Percentiles rank a stretch among this genome's conserved stretches.
Conservation (phyloP, 2,888 invertebrate species). For the Carcina quercana region DNA sequence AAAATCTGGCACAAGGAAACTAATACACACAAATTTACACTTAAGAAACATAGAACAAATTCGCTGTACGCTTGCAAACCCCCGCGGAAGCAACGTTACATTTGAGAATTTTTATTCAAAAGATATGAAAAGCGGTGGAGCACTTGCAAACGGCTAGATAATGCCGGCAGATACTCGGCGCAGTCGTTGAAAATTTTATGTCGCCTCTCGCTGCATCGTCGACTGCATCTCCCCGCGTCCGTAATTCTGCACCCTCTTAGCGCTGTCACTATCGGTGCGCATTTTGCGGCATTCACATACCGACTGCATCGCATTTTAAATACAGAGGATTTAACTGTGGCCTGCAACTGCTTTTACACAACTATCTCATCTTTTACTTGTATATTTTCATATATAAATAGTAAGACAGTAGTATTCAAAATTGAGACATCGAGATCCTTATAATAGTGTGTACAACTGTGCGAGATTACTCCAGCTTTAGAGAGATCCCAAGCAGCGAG, state of each 20-base stretch:
- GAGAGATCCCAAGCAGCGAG: constrained; percentile 36
- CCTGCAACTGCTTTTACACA: too few species aligned
- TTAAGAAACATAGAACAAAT: constrained; percentile 18
- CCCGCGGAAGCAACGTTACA: constrained; percentile 37
- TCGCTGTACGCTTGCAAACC: constrained; percentile 17
- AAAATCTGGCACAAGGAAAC: constrained; percentile 9
- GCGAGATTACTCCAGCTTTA: constrained; percentile 41
- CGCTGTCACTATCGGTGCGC: constrained; percentile 28
- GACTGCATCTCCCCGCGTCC: constrained; percentile 41
- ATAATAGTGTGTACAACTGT: constrained; percentile 19
- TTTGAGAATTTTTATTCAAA: constrained; percentile 58
- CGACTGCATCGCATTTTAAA: constrained; percentile 4
- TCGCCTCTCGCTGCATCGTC: constrained; percentile 59
- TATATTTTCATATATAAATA: too few species aligned
- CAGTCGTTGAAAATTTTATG: constrained; percentile 69
- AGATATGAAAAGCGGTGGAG: constrained; percentile 56
- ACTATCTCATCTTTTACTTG: too few species aligned
- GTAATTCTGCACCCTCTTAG: constrained; percentile 39
- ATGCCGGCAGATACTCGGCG: constrained; percentile 62
- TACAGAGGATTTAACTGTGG: neutral
- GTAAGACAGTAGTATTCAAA: too few species aligned
- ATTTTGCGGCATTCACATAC: constrained; percentile 20
- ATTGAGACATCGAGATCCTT: too few species aligned
- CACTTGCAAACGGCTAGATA: constrained; percentile 66
- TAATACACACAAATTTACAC: constrained; percentile 10